Conservation (phyloP, 2,797 vertebrate genomes). For the Hypotaenidia philippensis region DNA sequence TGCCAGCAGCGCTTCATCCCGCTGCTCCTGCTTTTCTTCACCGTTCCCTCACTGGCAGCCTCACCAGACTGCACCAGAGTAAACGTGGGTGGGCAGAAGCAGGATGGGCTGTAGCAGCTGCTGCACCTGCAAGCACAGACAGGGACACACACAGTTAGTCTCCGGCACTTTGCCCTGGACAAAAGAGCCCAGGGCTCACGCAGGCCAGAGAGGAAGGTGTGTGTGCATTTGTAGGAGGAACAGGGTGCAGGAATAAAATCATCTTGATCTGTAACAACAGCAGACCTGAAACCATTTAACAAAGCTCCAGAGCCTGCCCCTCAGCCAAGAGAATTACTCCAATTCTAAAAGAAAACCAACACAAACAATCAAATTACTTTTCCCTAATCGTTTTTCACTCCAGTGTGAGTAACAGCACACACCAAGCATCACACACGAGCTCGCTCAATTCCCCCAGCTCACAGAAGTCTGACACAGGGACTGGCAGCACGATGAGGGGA, state of each 20-base stretch:
- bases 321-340: neutral
- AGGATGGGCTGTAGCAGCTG: rapidly evolving
- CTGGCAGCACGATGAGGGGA: neutral
- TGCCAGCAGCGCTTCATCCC: neutral
- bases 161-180: neutral
- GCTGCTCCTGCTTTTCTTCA: neutral
- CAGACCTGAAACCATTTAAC: neutral
- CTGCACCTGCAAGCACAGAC: neutral
- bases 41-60: neutral
- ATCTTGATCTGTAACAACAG: neutral
- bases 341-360: neutral
- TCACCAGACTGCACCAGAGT: neutral
- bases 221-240: rapidly evolving
- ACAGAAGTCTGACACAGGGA: neutral
- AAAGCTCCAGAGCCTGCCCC: neutral
- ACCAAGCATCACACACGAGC: neutral
- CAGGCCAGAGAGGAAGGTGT: neutral
- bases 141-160: neutral
- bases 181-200: neutral
- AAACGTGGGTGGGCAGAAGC: neutral
- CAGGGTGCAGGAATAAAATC: neutral
- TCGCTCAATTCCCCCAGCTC: neutral
- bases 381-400: neutral
- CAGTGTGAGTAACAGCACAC: neutral
- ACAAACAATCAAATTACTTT: neutral